phyloP scores from a whole-genome alignment of 2,888 invertebrate species.

The Rotaria macrura region DNA sequence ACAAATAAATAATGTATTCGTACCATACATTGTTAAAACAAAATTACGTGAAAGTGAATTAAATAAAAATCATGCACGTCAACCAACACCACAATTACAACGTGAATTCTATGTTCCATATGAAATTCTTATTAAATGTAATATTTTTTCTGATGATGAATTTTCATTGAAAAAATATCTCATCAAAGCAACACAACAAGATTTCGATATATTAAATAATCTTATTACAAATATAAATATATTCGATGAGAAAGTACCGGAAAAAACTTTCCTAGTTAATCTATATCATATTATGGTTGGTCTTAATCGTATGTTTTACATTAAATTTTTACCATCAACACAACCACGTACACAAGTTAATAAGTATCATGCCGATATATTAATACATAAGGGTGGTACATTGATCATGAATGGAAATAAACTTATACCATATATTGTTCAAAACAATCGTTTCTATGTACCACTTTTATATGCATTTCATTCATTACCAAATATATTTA shows the following conservation, averaged over 20 bases:
- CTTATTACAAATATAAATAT: constrained; percentile 14
- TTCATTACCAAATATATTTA: not conserved
- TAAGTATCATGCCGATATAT: not conserved
- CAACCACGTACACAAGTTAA: constrained; percentile 12
- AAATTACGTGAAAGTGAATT: not conserved
- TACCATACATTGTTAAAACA: not conserved
- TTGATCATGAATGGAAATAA: not conserved
- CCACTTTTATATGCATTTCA: not conserved
- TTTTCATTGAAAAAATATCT: not conserved
- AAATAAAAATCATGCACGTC: not conserved
- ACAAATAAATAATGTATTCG: not conserved
- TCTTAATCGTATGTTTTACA: not conserved
- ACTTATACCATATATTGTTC: not conserved
- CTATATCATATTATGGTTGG: not conserved
- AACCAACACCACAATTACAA: not conserved
- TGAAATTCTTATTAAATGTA: constrained; percentile 11
- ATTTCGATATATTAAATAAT: constrained; percentile 1
- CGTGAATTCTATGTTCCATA: constrained; percentile 13
- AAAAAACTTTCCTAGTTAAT: not conserved
- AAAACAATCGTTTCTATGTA: constrained; percentile 4
- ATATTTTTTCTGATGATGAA: not conserved
- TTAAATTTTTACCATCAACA: not conserved
- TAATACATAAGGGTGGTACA: not conserved
- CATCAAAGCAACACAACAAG: constrained; percentile 10
- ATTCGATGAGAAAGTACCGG: not conserved